Evolutionary conservation across 2,888 invertebrate genomes (phyloP).

Genomic region (Drosophila hamatofila): DNA sequence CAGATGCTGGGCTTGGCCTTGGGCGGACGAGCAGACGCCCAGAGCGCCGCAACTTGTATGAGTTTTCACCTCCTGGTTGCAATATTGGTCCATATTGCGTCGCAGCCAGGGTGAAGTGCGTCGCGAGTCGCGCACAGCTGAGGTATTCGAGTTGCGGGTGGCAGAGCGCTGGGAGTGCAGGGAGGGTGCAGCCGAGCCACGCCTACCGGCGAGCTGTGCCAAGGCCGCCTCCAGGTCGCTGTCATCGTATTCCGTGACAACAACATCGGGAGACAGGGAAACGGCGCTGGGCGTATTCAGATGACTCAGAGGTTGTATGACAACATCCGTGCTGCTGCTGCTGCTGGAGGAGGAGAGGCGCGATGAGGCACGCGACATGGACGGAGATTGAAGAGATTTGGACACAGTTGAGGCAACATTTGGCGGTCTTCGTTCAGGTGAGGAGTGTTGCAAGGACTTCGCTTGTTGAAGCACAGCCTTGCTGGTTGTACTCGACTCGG

Average conservation of each 20-base stretch:
- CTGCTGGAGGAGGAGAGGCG: constrained; percentile 53
- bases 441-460: neutral
- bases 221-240: constrained; percentile 59
- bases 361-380: constrained; percentile 47
- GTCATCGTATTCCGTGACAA: constrained; percentile 57
- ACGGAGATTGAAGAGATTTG: constrained; percentile 30
- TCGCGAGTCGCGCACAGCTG: constrained; percentile 59
- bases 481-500: neutral
- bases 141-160: constrained; percentile 51
- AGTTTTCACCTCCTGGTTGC: constrained; percentile 44
- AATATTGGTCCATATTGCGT: constrained; percentile 33
- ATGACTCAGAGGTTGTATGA: constrained; percentile 64
- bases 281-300: constrained; percentile 61
- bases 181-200: constrained; percentile 47
- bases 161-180: constrained; percentile 50
- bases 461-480: neutral
- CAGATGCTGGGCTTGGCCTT: constrained; percentile 32
- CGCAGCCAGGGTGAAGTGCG: constrained; percentile 72
- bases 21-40: constrained; percentile 33
- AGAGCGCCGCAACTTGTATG: constrained; percentile 25
- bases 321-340: constrained; percentile 63
- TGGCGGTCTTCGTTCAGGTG: neutral
- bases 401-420: constrained; percentile 10
- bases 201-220: constrained; percentile 45
- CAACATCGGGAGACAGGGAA: constrained; percentile 57